Conservation (phyloP, 2,888 invertebrate species). For the Sphaeridia pumilis region DNA sequence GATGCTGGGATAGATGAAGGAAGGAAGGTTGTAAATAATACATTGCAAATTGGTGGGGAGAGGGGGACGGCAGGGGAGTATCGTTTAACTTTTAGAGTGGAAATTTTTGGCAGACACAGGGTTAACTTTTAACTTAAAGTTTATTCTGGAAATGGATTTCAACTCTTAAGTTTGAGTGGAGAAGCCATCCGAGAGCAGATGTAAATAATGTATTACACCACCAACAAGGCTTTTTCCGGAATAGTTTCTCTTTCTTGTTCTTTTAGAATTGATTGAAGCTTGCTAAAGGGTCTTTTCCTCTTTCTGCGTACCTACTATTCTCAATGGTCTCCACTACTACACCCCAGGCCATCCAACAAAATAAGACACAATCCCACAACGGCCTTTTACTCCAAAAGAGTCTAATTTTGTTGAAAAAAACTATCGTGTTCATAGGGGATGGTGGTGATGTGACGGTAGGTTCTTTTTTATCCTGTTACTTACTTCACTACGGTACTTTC, state of each 20-base stretch:
- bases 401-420: no score
- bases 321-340: no score
- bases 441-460: no score
- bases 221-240: neutral
- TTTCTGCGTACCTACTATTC: no score
- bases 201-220: neutral
- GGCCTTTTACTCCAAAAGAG: no score
- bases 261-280: neutral
- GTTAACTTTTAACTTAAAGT: constrained; percentile 4
- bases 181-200: constrained; percentile 1
- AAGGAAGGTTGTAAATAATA: neutral
- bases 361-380: no score
- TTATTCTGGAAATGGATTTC: constrained; percentile 18
- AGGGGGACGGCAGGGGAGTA: no score
- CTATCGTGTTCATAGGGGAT: no score
- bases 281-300: no score
- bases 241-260: neutral
- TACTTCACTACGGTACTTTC: no score
- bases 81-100: neutral
- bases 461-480: no score
- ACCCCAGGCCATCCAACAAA: no score
- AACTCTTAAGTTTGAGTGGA: constrained; percentile 12
- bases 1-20: neutral
- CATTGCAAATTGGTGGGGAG: neutral
- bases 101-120: neutral